phyloP scores from a whole-genome alignment of 2,888 invertebrate species.

The Macrophya alboannulata region DNA sequence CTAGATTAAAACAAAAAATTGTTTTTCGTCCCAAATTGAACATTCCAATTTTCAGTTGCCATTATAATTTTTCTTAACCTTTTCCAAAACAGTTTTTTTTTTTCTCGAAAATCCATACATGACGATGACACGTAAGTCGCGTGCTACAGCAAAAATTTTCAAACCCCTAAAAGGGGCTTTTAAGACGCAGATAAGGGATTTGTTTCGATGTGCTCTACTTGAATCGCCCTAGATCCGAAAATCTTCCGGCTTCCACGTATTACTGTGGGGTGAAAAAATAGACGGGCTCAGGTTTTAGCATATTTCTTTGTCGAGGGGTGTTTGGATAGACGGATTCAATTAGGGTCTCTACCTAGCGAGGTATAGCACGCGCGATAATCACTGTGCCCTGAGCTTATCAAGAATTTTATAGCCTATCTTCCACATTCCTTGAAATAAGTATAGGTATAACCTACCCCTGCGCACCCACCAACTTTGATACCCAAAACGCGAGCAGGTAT shows the following conservation, averaged over 20 bases:
- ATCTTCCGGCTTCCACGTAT: neutral
- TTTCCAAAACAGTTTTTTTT: no score
- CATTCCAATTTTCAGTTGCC: no score
- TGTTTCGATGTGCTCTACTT: neutral
- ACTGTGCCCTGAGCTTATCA: neutral
- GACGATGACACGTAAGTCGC: no score
- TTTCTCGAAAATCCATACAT: no score
- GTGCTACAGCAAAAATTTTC: no score
- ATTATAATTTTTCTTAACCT: no score
- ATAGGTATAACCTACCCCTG: neutral
- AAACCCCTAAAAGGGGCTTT: no score
- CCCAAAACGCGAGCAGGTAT: slow-evolving; percentile 27
- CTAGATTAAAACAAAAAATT: no score
- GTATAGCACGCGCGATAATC: neutral
- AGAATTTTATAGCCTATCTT: slow-evolving; percentile 29
- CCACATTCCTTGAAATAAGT: neutral
- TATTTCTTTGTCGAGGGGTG: neutral
- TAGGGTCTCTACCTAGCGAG: neutral
- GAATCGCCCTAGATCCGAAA: neutral
- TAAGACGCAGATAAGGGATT: no score
- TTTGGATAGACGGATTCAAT: slow-evolving; percentile 4
- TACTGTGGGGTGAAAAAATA: no score
- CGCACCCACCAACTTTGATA: neutral
- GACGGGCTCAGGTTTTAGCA: neutral
- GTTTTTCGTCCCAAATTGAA: no score